Evolutionary conservation across 2,797 vertebrate genomes (phyloP).

Genomic region (Geranospiza caerulescens): DNA sequence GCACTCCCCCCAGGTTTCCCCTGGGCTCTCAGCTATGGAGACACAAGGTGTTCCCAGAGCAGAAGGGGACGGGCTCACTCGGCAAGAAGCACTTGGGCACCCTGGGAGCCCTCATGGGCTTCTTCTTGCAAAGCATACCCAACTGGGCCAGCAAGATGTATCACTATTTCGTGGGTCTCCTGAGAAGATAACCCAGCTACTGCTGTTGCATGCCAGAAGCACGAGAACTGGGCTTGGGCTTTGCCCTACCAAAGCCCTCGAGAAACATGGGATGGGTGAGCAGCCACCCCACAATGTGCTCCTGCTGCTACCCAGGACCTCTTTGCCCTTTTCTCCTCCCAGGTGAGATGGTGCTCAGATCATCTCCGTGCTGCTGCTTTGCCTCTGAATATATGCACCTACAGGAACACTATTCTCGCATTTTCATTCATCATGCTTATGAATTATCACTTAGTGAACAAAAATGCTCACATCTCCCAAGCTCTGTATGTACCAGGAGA

Average conservation of each 20-base stretch:
- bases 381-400: neutral
- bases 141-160: too few species aligned
- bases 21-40: neutral
- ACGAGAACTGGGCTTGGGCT: neutral
- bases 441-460: neutral
- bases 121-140: neutral
- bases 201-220: neutral
- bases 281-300: rapidly evolving
- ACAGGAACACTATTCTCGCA: neutral
- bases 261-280: rapidly evolving
- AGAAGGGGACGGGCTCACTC: neutral
- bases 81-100: too few species aligned
- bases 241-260: neutral
- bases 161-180: rapidly evolving
- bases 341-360: neutral
- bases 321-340: neutral
- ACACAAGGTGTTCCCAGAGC: neutral
- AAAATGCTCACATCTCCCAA: neutral
- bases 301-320: neutral
- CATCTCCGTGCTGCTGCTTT: neutral
- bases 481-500: neutral
- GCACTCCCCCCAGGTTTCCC: too few species aligned
- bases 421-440: neutral
- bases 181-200: neutral
- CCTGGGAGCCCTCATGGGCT: neutral